Evolutionary conservation across 2,113 vertebrate species (phyloP).

Genomic region (Chiloscyllium plagiosum): DNA sequence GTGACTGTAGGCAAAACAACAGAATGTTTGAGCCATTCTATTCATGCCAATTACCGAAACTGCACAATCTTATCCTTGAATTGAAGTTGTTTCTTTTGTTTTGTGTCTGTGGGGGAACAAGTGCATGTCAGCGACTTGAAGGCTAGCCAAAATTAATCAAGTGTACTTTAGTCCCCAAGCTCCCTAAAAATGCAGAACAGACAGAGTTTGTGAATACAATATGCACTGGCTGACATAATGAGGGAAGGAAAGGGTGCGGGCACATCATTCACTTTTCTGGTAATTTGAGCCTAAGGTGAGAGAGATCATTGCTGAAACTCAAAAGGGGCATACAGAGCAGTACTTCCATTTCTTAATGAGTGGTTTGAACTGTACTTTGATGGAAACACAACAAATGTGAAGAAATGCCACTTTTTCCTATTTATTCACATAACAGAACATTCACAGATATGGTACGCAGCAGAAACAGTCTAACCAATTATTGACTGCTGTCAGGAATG

Average conservation of each 20-base stretch:
- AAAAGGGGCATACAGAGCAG: background rate
- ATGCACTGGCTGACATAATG: background rate
- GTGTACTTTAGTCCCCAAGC: background rate
- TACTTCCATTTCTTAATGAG: conserved; percentile 15
- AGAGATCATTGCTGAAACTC: conserved; percentile 15
- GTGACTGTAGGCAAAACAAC: conserved; percentile 21
- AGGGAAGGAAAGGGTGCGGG: background rate
- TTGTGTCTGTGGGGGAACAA: background rate
- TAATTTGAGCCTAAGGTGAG: background rate
- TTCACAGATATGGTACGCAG: too few species aligned
- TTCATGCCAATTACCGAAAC: conserved; percentile 17
- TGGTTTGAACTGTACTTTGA: background rate
- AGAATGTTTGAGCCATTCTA: background rate
- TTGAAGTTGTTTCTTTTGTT: background rate
- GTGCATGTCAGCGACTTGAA: background rate
- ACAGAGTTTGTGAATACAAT: background rate
- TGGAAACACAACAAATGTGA: background rate
- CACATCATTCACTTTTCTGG: background rate
- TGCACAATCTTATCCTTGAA: background rate
- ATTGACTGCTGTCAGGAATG: background rate
- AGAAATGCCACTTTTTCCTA: background rate
- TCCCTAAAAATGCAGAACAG: background rate
- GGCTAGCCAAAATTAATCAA: background rate
- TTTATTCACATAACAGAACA: background rate
- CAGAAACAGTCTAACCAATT: background rate